Percentiles rank a stretch among this genome's conserved stretches.
These are phyloP conservation scores for Cacoxenus indagator DNA, from an alignment of 2,888 invertebrate genomes.

Conservation along the genomic window DNA sequence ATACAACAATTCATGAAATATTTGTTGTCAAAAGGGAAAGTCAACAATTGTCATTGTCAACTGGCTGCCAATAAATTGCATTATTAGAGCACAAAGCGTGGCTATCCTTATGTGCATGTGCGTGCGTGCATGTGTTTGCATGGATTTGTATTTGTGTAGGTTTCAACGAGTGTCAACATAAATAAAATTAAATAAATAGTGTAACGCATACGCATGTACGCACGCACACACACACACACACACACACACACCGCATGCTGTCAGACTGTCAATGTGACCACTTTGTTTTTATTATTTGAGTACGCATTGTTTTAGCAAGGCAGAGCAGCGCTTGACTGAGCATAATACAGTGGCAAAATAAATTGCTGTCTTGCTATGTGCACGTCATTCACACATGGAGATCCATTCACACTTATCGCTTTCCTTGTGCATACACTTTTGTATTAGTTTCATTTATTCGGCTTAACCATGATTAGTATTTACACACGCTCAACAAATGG, in stretches of 20 bases:
- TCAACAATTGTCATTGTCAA: constrained; percentile 56
- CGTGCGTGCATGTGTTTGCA: background rate
- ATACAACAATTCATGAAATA: constrained; percentile 24
- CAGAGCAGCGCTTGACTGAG: background rate
- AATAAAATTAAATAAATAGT: constrained; percentile 57
- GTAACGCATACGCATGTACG: constrained; percentile 22
- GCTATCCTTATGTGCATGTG: background rate
- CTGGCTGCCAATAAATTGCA: constrained; percentile 52
- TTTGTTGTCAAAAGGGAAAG: constrained; percentile 33
- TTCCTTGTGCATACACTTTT: background rate
- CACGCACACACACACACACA: constrained; percentile 6
- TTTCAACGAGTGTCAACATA: constrained; percentile 50
- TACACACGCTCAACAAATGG: background rate
- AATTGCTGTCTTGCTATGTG: background rate
- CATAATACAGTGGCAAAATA: background rate
- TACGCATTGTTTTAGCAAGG: background rate
- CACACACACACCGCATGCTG: constrained; percentile 2
- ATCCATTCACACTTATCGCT: background rate
- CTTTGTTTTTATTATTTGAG: constrained; percentile 25
- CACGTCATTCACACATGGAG: constrained; percentile 28
- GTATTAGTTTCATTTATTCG: background rate
- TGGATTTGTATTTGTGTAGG: constrained; percentile 5
- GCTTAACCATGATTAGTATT: background rate
- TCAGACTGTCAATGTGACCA: constrained; percentile 32
- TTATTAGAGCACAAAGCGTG: constrained; percentile 42